Evolutionary conservation across 2,888 invertebrate genomes (phyloP), one percentile per base, ranked within the genome.

Genomic region (Cistogaster globosa): DNA sequence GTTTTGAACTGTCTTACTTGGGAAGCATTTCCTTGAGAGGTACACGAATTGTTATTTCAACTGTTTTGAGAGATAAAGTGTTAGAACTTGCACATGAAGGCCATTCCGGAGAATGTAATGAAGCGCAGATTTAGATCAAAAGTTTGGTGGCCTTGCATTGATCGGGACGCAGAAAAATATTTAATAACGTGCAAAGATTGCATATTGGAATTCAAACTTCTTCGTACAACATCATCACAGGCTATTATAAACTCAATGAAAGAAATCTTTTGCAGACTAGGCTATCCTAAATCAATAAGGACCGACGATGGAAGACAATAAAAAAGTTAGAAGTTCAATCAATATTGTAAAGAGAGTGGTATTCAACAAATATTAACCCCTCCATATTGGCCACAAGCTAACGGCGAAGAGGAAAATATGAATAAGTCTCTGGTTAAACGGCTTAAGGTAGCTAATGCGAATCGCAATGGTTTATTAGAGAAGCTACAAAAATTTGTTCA

Each of bases 241-340:
- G 16, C 45, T 51, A 74, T 86, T 14, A 84, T 86, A 53, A 74
- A 74, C 48, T 78, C 85, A 36, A 75, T 84, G 86, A 60, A 83
- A 68, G 79, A 85, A 38, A 86, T 86, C 32, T 86, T 86, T 74
- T 86, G 82, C 58, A 85, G 86, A 84, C 80, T 87, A 42, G 84
- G 85, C 57, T 85, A 78, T 68, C 81, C 85, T 20, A 84, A 84
- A 63, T 68, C 48, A 53, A 57, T 85, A 68, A 78, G 74, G 32
- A 84, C 86, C 14, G 87, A 87, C 72, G 87, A 87, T 75, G 86
- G 80, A 55, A 77, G 83, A 42, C 83, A 86, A 80, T 83, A 74
- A 77, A 57, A 77, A 69, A 83, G 82, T 72, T 63, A 48, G 53
- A 72, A 81, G 75, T 77, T 81, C 48, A 68, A 76, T 75, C 76